A percentile compares a stretch with the other conserved stretches of the same genome.
These are phyloP conservation scores for Hanleya hanleyi DNA, from an alignment of 2,888 invertebrate genomes.

Conservation along the genomic window DNA sequence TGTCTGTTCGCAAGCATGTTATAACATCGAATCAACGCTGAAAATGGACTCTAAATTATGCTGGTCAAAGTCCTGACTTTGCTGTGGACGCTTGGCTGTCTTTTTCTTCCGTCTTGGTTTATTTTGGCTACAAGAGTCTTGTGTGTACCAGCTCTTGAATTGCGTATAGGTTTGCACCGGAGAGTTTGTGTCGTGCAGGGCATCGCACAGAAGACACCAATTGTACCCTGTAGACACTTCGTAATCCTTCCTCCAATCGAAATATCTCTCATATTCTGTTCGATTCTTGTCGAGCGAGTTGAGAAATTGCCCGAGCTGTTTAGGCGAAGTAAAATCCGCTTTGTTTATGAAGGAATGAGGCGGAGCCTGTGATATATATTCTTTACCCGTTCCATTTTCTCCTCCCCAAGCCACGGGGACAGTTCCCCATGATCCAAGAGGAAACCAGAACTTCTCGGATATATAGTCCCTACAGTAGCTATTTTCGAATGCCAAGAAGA, in stretches of 20 bases:
- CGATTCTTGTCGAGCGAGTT: not conserved
- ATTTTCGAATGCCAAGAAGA: not conserved
- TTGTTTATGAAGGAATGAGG: not conserved
- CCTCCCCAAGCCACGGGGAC: not conserved
- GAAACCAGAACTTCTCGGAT: not conserved
- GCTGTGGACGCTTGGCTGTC: too few species aligned
- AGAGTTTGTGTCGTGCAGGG: not conserved
- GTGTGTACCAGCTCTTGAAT: not conserved
- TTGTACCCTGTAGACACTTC: not conserved
- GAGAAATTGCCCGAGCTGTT: not conserved
- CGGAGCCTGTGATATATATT: not conserved
- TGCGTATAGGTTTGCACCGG: not conserved
- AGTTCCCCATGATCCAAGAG: not conserved
- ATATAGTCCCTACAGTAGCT: too few species aligned
- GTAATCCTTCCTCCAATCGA: not conserved
- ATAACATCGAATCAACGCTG: too few species aligned
- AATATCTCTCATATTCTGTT: not conserved
- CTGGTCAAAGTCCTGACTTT: too few species aligned
- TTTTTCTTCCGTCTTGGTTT: too few species aligned
- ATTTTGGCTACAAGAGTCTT: not conserved
- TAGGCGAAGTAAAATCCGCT: not conserved
- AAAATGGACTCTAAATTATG: too few species aligned
- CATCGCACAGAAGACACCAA: not conserved
- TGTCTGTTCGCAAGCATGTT: too few species aligned
- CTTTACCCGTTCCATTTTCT: not conserved